Conservation (phyloP, 2,797 vertebrate genomes). For the Crenuchus spilurus region DNA sequence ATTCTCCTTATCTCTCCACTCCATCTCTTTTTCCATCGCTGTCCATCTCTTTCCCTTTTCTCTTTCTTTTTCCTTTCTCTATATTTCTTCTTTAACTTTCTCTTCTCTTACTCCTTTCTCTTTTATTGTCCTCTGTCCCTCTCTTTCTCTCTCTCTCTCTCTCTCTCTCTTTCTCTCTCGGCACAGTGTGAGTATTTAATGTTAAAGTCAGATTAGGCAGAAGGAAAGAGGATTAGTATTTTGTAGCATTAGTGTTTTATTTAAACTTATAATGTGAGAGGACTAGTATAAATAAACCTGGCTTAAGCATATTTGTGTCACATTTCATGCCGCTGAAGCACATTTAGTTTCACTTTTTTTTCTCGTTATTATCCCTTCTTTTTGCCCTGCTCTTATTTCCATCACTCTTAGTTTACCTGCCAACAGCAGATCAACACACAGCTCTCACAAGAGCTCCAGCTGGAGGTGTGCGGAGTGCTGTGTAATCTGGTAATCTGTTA, state of each 20-base stretch:
- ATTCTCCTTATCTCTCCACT: too few species aligned
- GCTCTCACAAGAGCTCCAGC: conserved; percentile 17
- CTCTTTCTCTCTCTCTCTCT: conserved; percentile 37
- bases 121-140: background rate
- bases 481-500: conserved; percentile 75
- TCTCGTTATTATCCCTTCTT: conserved; percentile 11
- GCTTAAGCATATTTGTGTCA: conserved; percentile 68
- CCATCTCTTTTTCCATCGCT: too few species aligned
- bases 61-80: background rate
- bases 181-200: conserved; percentile 75
- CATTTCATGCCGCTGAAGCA: conserved; percentile 67
- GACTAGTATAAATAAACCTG: conserved; percentile 67
- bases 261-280: conserved; percentile 78
- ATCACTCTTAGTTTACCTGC: conserved; percentile 6
- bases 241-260: conserved; percentile 79
- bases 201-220: conserved; percentile 76
- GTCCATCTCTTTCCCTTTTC: conserved; percentile 30
- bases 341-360: conserved; percentile 33
- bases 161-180: conserved; percentile 62
- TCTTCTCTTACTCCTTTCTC: background rate
- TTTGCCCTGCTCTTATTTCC: background rate
- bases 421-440: background rate
- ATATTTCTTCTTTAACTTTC: background rate
- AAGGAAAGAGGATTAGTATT: conserved; percentile 78
- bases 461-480: conserved; percentile 35